phyloP scores from a whole-genome alignment of 2,797 vertebrate species.

The Malurus leucopterus region DNA sequence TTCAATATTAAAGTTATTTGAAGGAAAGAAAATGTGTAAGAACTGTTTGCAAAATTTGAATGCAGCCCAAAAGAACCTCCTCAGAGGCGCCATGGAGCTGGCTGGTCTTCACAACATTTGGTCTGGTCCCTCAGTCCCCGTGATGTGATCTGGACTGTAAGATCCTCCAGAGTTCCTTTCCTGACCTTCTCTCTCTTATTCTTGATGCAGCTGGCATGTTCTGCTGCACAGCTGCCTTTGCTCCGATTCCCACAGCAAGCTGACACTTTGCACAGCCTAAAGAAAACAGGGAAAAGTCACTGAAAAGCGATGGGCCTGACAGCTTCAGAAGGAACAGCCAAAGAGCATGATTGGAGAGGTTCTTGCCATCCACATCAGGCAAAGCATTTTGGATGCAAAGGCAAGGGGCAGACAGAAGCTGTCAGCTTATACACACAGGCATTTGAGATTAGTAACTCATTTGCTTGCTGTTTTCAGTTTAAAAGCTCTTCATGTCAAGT shows the following conservation, averaged over 20 bases:
- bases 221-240: conserved; percentile 22
- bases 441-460: conserved; percentile 48
- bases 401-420: conserved; percentile 44
- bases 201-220: conserved; percentile 24
- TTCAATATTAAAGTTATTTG: not conserved
- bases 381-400: conserved; percentile 31
- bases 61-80: not conserved
- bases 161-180: conserved; percentile 12
- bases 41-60: not conserved
- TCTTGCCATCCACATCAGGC: conserved; percentile 19
- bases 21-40: not conserved
- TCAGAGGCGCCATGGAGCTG: not conserved
- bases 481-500: conserved; percentile 23
- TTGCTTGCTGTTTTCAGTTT: conserved; percentile 39
- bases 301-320: conserved; percentile 21
- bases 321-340: conserved; percentile 41
- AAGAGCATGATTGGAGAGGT: conserved; percentile 18
- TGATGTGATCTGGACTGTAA: not conserved
- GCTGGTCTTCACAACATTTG: not conserved
- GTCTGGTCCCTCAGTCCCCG: not conserved
- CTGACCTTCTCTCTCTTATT: conserved; percentile 25
- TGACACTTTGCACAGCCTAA: not conserved
- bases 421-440: conserved; percentile 19
- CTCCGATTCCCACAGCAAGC: not conserved
- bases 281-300: conserved; percentile 13